Evolutionary conservation across 2,113 vertebrate species (phyloP), one percentile per base, ranked within the genome.

Genomic region (Ochotona princeps): DNA sequence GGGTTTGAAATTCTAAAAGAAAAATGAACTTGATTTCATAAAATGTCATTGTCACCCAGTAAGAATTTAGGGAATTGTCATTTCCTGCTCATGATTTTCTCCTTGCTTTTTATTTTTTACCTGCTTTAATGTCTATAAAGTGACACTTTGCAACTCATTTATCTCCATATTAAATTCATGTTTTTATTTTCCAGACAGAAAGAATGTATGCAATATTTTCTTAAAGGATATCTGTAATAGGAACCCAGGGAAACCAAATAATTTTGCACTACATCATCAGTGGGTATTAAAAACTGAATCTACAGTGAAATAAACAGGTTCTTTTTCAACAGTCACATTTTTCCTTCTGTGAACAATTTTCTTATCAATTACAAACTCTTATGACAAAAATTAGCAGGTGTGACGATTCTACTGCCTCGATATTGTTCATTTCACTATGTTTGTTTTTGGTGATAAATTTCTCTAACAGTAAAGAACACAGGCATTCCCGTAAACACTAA

Each of bases 271-370:
- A 15, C 8, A 74, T 26, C 35, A n/a, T 92, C 25, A 66, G 51
- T 38, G 88, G 20, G 1, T 72, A 72, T 81, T 25, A 21, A 69
- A 86, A 25, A 44, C 89, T 90, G 67, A 96, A n/a, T 80, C 17
- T 57, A 63, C 7, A 90, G 15, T 30, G 78, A 75, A 61, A 35
- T 65, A 81, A 84, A 3, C 26, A 13, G 13, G n/a, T 91, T 47
- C 32, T 49, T 38, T 92, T 84, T 84, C 18, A 49, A 7, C 3
- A 79, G 30, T 18, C 26, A 38, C 35, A n/a, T 78, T 57, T 54
- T 7, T 8, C 0, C 26, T 78, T 47, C 0, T 70, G 6, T 86
- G 4, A 28, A 76, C 12, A 32, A 75, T 75, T 74, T 76, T 44
- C 3, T 38, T 70, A 61, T 13, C 8, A 47, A 63, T 67, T 18